Evolutionary conservation across 2,888 invertebrate species (phyloP).

Genomic region (Melanargia galathea): DNA sequence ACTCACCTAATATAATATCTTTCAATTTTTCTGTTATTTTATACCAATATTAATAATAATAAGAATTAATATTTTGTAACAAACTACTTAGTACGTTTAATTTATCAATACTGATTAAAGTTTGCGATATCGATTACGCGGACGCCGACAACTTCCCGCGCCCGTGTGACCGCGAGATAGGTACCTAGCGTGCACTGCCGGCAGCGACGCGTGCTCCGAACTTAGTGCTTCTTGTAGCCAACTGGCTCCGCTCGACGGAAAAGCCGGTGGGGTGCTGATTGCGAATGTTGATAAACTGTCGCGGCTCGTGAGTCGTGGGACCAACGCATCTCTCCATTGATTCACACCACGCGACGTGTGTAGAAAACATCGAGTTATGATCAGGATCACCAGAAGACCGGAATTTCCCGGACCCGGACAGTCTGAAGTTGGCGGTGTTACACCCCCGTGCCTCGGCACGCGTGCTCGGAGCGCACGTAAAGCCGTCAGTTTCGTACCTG

Average conservation of each 20-base stretch:
- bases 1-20: too few relatives aligned
- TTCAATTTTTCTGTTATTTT: background rate
- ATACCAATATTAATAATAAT: background rate
- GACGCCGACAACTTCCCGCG: background rate
- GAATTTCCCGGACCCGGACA: background rate
- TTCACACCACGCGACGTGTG: constrained; percentile 25
- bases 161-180: constrained; percentile 4
- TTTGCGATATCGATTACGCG: constrained; percentile 19
- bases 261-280: constrained; percentile 32
- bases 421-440: too few relatives aligned
- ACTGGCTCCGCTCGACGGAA: constrained; percentile 8
- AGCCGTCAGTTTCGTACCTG: too few relatives aligned
- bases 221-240: constrained; percentile 6
- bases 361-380: constrained; percentile 22
- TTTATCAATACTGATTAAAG: constrained; percentile 4
- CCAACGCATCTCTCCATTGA: constrained; percentile 34
- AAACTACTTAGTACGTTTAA: too few relatives aligned
- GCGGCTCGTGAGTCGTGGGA: constrained; percentile 38
- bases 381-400: background rate
- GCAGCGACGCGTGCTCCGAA: constrained; percentile 32
- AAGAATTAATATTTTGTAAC: background rate
- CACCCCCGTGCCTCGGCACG: too few relatives aligned
- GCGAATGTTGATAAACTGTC: constrained; percentile 31
- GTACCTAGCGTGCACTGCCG: constrained; percentile 33
- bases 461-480: too few relatives aligned